phyloP scores from a whole-genome alignment of 92 coral and sea anemone species.

The Bergia sp. region DNA sequence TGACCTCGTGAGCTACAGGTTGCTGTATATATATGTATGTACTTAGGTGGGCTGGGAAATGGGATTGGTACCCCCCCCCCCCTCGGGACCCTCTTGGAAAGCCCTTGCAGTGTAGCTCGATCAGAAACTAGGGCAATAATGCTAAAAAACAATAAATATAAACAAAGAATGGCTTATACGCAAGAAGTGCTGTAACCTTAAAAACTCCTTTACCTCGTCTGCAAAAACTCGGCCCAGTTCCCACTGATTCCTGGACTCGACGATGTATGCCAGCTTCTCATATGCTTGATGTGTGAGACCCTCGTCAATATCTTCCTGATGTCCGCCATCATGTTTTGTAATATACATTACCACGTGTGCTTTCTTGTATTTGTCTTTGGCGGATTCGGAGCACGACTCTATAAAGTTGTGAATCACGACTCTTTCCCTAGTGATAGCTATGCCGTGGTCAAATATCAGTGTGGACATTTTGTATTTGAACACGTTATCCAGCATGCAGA shows the following conservation, averaged over 20 bases:
- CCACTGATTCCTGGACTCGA: constrained; percentile 25
- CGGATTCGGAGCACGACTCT: not conserved
- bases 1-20: no score
- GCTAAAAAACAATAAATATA: no score
- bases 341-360: constrained; percentile 11
- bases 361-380: constrained; percentile 13
- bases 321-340: constrained; percentile 11
- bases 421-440: not conserved
- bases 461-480: not conserved
- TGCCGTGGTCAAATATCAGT: not conserved
- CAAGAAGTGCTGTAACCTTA: no score
- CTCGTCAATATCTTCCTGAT: constrained; percentile 2
- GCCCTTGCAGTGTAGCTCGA: no score
- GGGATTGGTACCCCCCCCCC: no score
- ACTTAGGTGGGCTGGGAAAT: no score
- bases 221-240: constrained; percentile 34
- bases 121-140: no score
- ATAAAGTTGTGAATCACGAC: constrained; percentile 9
- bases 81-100: no score
- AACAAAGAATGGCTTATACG: no score
- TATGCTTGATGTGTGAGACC: not conserved
- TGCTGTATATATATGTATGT: no score
- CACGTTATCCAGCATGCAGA: constrained; percentile 27
- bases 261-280: not conserved
- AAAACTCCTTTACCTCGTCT: constrained; percentile 4